These are phyloP conservation scores for Pterois miles DNA, from an alignment of 2,797 vertebrate species.

Conservation along the genomic window DNA sequence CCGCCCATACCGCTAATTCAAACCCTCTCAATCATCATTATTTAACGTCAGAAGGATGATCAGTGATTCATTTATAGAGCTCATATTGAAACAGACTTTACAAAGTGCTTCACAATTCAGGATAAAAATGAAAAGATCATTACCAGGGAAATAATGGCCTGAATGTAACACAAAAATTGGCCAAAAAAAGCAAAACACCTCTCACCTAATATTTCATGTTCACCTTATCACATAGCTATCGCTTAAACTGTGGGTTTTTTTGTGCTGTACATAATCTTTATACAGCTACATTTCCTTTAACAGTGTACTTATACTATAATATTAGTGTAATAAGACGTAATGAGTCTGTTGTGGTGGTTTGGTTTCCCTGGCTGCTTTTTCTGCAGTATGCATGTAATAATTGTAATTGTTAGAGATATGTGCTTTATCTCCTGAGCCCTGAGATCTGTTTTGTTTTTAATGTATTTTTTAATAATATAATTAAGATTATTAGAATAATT, in stretches of 20 bases:
- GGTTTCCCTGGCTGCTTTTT: not conserved
- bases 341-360: not conserved
- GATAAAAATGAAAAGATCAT: not conserved
- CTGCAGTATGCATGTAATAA: not conserved
- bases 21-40: not conserved
- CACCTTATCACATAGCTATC: not conserved
- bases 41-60: not conserved
- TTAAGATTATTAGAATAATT: slow-evolving; percentile 52
- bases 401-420: not conserved
- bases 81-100: not conserved
- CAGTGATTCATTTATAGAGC: not conserved
- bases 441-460: slow-evolving; percentile 20
- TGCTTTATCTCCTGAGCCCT: not conserved
- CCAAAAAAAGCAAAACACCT: not conserved
- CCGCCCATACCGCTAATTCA: not conserved
- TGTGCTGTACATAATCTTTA: not conserved
- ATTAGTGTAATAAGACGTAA: not conserved
- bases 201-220: not conserved
- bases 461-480: slow-evolving; percentile 23
- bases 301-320: not conserved
- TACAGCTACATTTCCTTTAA: not conserved
- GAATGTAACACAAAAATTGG: not conserved
- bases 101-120: not conserved
- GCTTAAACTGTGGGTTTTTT: not conserved
- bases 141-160: not conserved